Percentiles rank a stretch among this genome's conserved stretches.
Conservation (phyloP, 2,113 vertebrate species). For the Erpornis zantholeuca region DNA sequence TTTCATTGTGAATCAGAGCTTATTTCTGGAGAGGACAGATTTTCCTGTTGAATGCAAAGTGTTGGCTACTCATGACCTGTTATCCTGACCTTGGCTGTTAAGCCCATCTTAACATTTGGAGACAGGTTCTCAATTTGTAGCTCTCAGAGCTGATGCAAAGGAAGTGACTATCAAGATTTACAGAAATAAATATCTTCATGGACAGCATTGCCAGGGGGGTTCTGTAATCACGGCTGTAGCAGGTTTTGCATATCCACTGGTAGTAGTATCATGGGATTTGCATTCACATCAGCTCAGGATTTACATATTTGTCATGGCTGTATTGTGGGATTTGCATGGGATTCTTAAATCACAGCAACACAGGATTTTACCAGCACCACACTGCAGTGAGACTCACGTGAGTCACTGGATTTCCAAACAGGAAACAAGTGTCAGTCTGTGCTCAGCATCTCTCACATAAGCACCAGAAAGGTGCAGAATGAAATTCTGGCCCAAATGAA, state of each 20-base stretch:
- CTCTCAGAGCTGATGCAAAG: conserved; percentile 35
- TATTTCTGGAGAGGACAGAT: background rate
- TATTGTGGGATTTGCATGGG: conserved; percentile 28
- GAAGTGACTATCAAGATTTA: background rate
- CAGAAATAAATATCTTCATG: background rate
- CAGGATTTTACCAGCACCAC: background rate
- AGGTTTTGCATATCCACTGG: conserved; percentile 11
- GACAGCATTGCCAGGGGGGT: background rate
- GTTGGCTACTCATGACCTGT: background rate
- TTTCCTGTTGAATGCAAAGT: background rate
- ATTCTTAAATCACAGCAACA: conserved; percentile 15
- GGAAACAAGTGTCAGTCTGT: background rate
- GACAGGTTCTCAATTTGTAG: background rate
- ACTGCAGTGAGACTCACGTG: background rate
- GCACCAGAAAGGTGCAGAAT: background rate
- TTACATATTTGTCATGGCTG: conserved; percentile 45
- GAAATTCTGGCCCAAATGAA: background rate
- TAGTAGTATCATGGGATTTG: conserved; percentile 27
- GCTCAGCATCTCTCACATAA: background rate
- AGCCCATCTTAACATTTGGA: background rate
- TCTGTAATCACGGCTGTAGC: conserved; percentile 1
- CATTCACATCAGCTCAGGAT: conserved; percentile 44
- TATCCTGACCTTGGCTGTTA: background rate
- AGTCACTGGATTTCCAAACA: background rate
- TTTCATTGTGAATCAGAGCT: background rate